Conservation (phyloP, 2,113 vertebrate species). For the Pagrus major region DNA sequence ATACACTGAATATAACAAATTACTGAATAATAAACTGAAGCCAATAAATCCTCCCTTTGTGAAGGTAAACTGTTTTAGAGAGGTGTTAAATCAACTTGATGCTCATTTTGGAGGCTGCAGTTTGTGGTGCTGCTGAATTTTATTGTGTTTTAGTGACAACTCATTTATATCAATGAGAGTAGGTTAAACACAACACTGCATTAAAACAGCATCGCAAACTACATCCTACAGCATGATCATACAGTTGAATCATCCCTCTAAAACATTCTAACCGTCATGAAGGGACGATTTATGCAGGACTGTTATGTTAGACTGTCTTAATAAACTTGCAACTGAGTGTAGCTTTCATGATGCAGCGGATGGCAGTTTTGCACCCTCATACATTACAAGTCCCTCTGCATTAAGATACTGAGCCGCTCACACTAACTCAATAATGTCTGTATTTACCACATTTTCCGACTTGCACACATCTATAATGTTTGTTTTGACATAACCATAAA, state of each 20-base stretch:
- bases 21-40: neutral
- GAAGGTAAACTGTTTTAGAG: neutral
- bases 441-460: conserved; percentile 42
- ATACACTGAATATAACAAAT: neutral
- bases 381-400: neutral
- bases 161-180: neutral
- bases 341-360: neutral
- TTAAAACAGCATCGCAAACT: neutral
- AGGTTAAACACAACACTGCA: neutral
- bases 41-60: neutral
- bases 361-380: neutral
- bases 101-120: neutral
- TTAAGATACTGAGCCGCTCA: conserved; percentile 1
- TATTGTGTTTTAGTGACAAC: neutral
- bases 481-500: conserved; percentile 60
- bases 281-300: neutral
- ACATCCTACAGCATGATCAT: neutral
- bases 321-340: conserved; percentile 13
- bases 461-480: conserved; percentile 40
- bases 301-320: neutral
- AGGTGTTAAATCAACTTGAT: neutral
- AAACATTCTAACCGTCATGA: neutral
- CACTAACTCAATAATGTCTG: conserved; percentile 32
- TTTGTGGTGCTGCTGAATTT: neutral
- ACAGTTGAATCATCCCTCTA: neutral